Conservation (phyloP, 2,113 vertebrate genomes). For the Ascaphus truei region DNA sequence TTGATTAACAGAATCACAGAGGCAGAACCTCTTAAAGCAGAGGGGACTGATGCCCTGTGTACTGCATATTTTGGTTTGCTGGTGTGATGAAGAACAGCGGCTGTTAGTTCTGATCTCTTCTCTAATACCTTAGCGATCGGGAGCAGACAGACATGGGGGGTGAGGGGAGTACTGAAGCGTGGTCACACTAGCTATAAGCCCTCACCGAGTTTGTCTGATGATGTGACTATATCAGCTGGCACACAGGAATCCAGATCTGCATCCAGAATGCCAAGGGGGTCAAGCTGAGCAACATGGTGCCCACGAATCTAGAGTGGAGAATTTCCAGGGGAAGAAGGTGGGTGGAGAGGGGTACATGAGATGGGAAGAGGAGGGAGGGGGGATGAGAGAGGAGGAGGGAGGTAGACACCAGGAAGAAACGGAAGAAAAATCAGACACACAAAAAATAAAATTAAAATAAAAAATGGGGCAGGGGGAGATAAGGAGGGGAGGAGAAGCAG, state of each 20-base stretch:
- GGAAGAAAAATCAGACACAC: constrained; percentile 37
- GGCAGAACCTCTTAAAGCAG: too few relatives aligned
- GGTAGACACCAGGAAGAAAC: background rate
- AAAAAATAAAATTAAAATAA: constrained; percentile 22
- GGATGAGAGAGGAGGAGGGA: constrained; percentile 9
- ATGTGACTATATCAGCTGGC: constrained; percentile 96
- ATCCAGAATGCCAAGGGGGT: constrained; percentile 98
- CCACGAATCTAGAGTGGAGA: constrained; percentile 89
- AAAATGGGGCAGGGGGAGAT: constrained; percentile 4
- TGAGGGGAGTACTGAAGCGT: constrained; percentile 61
- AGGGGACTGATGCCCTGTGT: too few relatives aligned
- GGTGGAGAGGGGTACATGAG: constrained; percentile 39
- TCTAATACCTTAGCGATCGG: background rate
- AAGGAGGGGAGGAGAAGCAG: constrained; percentile 39
- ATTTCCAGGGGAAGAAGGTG: background rate
- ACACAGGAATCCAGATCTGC: constrained; percentile 97
- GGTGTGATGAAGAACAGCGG: too few relatives aligned
- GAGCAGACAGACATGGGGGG: background rate
- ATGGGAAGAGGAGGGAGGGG: constrained; percentile 8
- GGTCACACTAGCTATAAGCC: constrained; percentile 61
- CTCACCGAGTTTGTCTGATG: constrained; percentile 99
- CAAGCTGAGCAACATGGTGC: constrained; percentile 98
- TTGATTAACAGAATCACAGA: too few relatives aligned
- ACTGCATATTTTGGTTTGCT: too few relatives aligned
- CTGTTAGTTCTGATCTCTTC: constrained; percentile 24